Conservation (phyloP, 30 jellyfish, hydroid and myxozoan genomes). For the Euphysa ruthae region DNA sequence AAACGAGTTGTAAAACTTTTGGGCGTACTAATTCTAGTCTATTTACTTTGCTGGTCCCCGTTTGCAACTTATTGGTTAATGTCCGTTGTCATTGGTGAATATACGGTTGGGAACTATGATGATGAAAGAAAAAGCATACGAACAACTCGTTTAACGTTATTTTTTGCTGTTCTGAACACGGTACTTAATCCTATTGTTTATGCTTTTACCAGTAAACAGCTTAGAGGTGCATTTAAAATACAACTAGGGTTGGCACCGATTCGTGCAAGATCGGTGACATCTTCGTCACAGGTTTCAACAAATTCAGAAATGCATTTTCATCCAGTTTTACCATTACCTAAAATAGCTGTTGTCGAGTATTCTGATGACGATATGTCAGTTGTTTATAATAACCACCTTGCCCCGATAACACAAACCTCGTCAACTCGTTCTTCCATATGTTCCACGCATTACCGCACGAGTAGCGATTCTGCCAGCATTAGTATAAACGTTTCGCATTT, state of each 20-base stretch:
- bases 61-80: constrained; percentile 81
- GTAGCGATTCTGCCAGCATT: too few relatives aligned
- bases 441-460: too few relatives aligned
- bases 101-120: constrained; percentile 19
- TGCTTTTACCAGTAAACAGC: constrained; percentile 66
- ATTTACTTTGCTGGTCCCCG: constrained; percentile 78
- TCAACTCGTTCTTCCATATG: too few relatives aligned
- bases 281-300: too few relatives aligned
- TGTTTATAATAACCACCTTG: too few relatives aligned
- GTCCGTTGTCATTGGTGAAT: constrained; percentile 53
- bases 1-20: constrained; percentile 56
- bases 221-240: constrained; percentile 24
- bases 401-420: too few relatives aligned
- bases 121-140: constrained; percentile 60
- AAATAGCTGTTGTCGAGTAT: too few relatives aligned
- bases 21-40: constrained; percentile 65
- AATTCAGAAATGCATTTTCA: too few relatives aligned
- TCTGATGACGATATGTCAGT: too few relatives aligned
- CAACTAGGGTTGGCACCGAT: not conserved
- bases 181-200: constrained; percentile 76
- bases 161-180: constrained; percentile 63
- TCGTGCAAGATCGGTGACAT: too few relatives aligned
- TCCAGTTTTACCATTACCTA: too few relatives aligned
- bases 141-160: constrained; percentile 42
- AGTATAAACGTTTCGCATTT: too few relatives aligned